phyloP scores from a whole-genome alignment of 2,888 invertebrate species.

The Andrena chrysosceles region DNA sequence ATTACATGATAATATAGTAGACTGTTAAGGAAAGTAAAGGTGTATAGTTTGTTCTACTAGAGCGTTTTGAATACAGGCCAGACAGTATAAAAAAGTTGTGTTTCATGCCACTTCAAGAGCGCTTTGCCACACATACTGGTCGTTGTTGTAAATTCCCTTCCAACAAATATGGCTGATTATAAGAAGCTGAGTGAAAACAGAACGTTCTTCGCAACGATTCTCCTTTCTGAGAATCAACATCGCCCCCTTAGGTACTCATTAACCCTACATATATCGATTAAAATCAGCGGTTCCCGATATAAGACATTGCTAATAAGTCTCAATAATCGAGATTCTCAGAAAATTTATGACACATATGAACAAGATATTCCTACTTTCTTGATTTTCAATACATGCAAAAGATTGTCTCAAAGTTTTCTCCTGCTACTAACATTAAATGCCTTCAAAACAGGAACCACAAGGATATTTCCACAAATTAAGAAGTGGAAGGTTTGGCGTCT shows the following conservation, averaged over 20 bases:
- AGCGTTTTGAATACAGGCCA: slow-evolving; percentile 60
- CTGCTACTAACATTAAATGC: background rate
- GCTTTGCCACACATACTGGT: slow-evolving; percentile 55
- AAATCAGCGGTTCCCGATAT: background rate
- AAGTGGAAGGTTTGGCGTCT: background rate
- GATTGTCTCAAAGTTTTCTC: slow-evolving; percentile 3
- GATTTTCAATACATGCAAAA: background rate
- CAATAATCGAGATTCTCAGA: background rate
- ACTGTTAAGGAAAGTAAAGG: slow-evolving; percentile 17
- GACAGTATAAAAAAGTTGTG: slow-evolving; percentile 62
- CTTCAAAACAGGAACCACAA: slow-evolving; percentile 3
- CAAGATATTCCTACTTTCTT: slow-evolving; percentile 2
- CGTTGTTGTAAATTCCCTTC: slow-evolving; percentile 49
- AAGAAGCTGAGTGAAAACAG: slow-evolving; percentile 53
- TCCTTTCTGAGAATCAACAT: slow-evolving; percentile 8
- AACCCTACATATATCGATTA: slow-evolving; percentile 24
- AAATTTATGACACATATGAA: background rate
- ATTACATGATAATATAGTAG: background rate
- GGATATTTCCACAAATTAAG: background rate
- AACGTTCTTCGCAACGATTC: slow-evolving; percentile 23
- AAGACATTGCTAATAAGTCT: slow-evolving; percentile 1
- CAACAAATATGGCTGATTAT: slow-evolving; percentile 46
- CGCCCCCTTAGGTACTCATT: slow-evolving; percentile 6
- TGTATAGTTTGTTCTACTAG: slow-evolving; percentile 46
- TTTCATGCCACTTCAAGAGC: slow-evolving; percentile 54